Conservation (phyloP, 2,888 invertebrate genomes). For the Liodrosophila aerea region DNA sequence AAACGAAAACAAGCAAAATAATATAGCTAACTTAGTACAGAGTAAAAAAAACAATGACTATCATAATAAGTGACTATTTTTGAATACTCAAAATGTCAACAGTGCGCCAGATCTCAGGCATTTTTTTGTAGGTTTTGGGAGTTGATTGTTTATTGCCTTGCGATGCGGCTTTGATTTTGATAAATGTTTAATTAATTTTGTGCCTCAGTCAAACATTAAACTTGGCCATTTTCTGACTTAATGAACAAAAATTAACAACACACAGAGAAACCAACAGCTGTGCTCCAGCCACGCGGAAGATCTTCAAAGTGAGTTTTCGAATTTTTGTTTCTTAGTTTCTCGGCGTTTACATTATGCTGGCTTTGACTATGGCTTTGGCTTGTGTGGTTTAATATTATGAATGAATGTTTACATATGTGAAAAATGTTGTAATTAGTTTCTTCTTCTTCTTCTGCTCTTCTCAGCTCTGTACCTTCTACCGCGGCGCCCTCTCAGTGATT, state of each 20-base stretch:
- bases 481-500: constrained; percentile 59
- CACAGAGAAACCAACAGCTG: constrained; percentile 56
- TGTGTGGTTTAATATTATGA: constrained; percentile 68
- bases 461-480: constrained; percentile 12
- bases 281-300: constrained; percentile 62
- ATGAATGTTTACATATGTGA: constrained; percentile 78
- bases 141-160: constrained; percentile 33
- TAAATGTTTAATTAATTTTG: constrained; percentile 79
- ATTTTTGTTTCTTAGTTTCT: constrained; percentile 54
- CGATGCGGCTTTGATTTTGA: constrained; percentile 74
- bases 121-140: constrained; percentile 10
- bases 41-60: constrained; percentile 53
- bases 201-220: constrained; percentile 66
- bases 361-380: constrained; percentile 12
- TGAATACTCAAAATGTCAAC: constrained; percentile 64
- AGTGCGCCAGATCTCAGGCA: constrained; percentile 24
- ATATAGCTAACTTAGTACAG: constrained; percentile 8
- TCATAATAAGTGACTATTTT: constrained; percentile 41
- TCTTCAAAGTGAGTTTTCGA: constrained; percentile 70
- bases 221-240: constrained; percentile 76
- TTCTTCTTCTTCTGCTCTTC: constrained; percentile 22
- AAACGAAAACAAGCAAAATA: constrained; percentile 16
- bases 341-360: constrained; percentile 72
- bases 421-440: constrained; percentile 79
- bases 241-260: constrained; percentile 79